Percentiles rank a stretch among this genome's conserved stretches.
Conservation (phyloP, 2,888 invertebrate genomes). For the Thysanoteuthis rhombus region DNA sequence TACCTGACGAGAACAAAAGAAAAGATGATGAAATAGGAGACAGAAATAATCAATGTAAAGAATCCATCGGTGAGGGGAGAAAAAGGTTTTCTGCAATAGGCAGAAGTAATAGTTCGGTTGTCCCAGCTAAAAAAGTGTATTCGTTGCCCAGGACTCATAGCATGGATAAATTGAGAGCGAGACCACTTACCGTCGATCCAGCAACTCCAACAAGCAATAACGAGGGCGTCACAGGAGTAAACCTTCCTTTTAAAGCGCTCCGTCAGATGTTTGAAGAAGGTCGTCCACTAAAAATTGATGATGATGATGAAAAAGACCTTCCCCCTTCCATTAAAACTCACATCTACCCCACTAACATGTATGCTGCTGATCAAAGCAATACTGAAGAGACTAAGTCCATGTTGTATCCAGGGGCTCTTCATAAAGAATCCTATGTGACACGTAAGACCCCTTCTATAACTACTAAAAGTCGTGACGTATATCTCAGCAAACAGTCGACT, state of each 20-base stretch:
- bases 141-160: neutral
- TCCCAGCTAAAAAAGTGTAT: neutral
- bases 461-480: neutral
- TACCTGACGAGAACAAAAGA: neutral
- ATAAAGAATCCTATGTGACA: neutral
- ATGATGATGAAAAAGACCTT: neutral
- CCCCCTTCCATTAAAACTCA: neutral
- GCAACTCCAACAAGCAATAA: neutral
- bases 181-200: neutral
- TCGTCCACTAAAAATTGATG: neutral
- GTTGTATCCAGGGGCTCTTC: neutral
- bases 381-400: neutral
- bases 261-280: slow-evolving; percentile 12
- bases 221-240: neutral
- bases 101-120: neutral
- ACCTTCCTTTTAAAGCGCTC: neutral
- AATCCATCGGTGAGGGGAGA: neutral
- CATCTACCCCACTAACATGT: neutral
- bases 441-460: neutral
- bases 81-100: neutral
- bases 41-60: too few relatives aligned
- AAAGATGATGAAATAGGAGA: neutral
- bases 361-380: neutral
- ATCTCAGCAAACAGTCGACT: neutral
- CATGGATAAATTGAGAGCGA: neutral